phyloP scores from a whole-genome alignment of 2,113 vertebrate species.

The Chaetodon trifascialis region DNA sequence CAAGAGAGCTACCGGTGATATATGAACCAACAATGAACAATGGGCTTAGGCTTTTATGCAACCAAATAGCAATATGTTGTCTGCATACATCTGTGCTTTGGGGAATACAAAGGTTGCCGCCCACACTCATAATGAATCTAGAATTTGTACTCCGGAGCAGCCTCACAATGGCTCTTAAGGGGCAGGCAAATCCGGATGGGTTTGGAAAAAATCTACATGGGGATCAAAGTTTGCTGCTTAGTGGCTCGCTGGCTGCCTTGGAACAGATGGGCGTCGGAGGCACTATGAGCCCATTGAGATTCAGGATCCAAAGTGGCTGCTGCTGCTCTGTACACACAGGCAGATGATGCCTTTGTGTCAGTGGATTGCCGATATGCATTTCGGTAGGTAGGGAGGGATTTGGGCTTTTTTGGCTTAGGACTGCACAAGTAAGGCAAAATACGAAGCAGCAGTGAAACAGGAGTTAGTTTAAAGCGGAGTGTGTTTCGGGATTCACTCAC shows the following conservation, averaged over 20 bases:
- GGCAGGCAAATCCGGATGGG: conserved; percentile 84
- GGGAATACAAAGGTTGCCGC: conserved; percentile 85
- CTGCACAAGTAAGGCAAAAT: conserved; percentile 63
- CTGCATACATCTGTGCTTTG: conserved; percentile 80
- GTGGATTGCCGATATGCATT: conserved; percentile 77
- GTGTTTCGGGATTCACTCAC: conserved; percentile 57
- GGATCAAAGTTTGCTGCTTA: conserved; percentile 86
- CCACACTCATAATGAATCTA: conserved; percentile 86
- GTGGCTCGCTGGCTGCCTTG: conserved; percentile 82
- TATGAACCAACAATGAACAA: conserved; percentile 81
- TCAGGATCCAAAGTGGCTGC: conserved; percentile 85
- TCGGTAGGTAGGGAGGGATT: conserved; percentile 69
- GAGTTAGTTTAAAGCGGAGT: conserved; percentile 60
- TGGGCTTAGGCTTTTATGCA: conserved; percentile 77
- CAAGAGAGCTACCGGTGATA: conserved; percentile 70
- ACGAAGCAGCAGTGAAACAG: conserved; percentile 71
- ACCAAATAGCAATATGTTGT: conserved; percentile 84
- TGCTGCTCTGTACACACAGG: conserved; percentile 82
- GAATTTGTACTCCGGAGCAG: conserved; percentile 81
- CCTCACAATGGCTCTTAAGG: conserved; percentile 83
- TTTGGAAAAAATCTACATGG: conserved; percentile 84
- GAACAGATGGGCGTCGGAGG: conserved; percentile 87
- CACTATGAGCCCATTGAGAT: conserved; percentile 85
- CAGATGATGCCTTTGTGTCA: conserved; percentile 82
- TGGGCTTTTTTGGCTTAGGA: conserved; percentile 70